Percentiles rank a stretch among this genome's conserved stretches.
Conservation (phyloP, 2,888 invertebrate genomes). For the Cephus rjabovi region DNA sequence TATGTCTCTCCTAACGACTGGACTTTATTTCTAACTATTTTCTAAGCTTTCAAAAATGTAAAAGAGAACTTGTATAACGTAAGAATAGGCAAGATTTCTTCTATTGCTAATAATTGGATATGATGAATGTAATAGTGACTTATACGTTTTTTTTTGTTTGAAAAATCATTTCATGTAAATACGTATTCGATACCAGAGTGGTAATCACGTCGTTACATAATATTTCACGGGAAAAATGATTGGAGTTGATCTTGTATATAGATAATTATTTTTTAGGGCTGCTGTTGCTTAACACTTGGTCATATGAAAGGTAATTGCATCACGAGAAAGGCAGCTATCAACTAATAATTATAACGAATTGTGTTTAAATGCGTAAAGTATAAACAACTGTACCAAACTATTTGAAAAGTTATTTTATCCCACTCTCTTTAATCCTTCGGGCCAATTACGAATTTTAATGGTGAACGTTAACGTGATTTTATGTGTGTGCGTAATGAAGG, state of each 20-base stretch:
- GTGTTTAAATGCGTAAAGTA: conserved; percentile 40
- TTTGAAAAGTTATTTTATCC: neutral
- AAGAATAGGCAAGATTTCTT: neutral
- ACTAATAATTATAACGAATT: conserved; percentile 32
- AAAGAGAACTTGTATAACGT: neutral
- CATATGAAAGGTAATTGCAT: conserved; percentile 26
- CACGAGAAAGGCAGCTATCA: conserved; percentile 23
- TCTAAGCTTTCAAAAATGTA: neutral
- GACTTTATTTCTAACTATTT: neutral
- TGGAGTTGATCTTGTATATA: conserved; percentile 39
- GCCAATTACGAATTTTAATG: neutral
- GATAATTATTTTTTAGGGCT: conserved; percentile 37
- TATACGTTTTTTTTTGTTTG: neutral
- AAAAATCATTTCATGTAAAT: conserved; percentile 38
- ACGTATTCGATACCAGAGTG: conserved; percentile 37
- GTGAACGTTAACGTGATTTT: neutral
- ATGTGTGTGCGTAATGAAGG: neutral
- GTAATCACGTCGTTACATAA: conserved; percentile 30
- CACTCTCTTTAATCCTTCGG: neutral
- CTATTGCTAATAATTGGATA: neutral
- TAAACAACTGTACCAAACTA: conserved; percentile 16
- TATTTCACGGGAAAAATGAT: neutral
- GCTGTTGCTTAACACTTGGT: conserved; percentile 27
- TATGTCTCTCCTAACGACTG: neutral
- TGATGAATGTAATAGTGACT: neutral